Evolutionary conservation across 1,140 invertebrate species (phyloP).

Genomic region (Trichogramma pretiosum): DNA sequence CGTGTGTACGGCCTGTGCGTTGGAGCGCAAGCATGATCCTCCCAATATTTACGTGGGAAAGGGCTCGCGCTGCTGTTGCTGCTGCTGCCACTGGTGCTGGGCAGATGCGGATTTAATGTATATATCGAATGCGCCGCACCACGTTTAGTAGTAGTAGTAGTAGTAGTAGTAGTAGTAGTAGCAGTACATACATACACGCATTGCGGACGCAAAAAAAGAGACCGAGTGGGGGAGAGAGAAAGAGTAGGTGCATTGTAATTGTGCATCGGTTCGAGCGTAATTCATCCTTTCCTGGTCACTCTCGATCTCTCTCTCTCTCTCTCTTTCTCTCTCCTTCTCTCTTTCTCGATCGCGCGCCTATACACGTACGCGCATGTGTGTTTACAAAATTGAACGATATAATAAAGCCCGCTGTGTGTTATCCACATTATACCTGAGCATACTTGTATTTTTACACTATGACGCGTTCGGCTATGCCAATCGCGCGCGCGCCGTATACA

Average conservation of each 20-base stretch:
- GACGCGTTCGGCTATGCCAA: slow-evolving; percentile 4
- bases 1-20: too few species aligned
- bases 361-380: neutral
- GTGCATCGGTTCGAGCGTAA: slow-evolving; percentile 36
- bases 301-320: neutral
- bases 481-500: neutral
- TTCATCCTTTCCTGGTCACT: slow-evolving; percentile 20
- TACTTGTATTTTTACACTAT: slow-evolving; percentile 12
- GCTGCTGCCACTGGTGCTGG: too few species aligned
- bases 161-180: too few species aligned
- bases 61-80: slow-evolving; percentile 29
- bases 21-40: slow-evolving; percentile 21
- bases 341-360: slow-evolving; percentile 14
- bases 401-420: neutral
- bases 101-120: slow-evolving; percentile 26
- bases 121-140: too few species aligned
- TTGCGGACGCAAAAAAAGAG: neutral
- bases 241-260: slow-evolving; percentile 33
- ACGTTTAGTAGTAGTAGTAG: too few species aligned
- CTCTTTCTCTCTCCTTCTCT: slow-evolving; percentile 19
- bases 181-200: too few species aligned
- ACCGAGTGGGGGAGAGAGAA: neutral
- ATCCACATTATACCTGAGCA: too few species aligned
- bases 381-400: neutral
- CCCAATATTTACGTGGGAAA: slow-evolving; percentile 45